Percentiles rank a stretch among this genome's conserved stretches.
phyloP scores from a whole-genome alignment of 2,888 invertebrate genomes.

The Drosophila yooni region DNA sequence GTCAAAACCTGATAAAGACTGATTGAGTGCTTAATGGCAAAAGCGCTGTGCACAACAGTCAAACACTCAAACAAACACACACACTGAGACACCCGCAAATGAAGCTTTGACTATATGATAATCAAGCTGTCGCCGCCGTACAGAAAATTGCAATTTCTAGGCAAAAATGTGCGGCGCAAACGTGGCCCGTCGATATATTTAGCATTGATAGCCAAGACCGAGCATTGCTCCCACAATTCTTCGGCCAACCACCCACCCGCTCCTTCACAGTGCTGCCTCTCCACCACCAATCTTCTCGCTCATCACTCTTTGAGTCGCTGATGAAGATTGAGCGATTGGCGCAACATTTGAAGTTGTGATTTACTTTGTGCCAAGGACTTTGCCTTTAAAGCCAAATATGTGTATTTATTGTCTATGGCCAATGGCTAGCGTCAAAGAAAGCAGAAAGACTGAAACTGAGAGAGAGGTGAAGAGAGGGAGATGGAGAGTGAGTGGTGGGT shows the following conservation, averaged over 20 bases:
- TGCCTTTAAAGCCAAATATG: constrained; percentile 70
- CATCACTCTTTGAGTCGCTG: constrained; percentile 35
- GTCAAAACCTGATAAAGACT: constrained; percentile 82
- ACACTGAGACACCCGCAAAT: constrained; percentile 7
- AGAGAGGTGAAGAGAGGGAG: neutral
- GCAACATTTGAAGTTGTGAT: constrained; percentile 54
- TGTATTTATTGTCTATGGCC: constrained; percentile 53
- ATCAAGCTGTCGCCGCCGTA: constrained; percentile 55
- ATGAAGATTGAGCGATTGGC: constrained; percentile 71
- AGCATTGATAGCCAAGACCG: constrained; percentile 8
- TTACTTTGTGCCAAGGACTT: constrained; percentile 54
- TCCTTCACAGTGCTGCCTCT: neutral
- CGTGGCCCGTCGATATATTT: constrained; percentile 29
- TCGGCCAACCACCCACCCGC: neutral
- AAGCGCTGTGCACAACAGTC: constrained; percentile 39
- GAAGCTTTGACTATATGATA: constrained; percentile 65
- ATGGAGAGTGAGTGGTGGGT: neutral
- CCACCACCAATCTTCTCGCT: neutral
- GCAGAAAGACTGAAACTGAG: neutral
- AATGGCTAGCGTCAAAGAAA: constrained; percentile 31
- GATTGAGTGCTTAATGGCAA: constrained; percentile 81
- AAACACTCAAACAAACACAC: constrained; percentile 14
- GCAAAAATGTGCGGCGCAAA: constrained; percentile 39
- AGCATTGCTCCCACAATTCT: neutral
- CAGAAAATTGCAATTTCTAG: constrained; percentile 47